Conservation (phyloP, 2,797 vertebrate species). For the Schizothorax lantsangensis region DNA sequence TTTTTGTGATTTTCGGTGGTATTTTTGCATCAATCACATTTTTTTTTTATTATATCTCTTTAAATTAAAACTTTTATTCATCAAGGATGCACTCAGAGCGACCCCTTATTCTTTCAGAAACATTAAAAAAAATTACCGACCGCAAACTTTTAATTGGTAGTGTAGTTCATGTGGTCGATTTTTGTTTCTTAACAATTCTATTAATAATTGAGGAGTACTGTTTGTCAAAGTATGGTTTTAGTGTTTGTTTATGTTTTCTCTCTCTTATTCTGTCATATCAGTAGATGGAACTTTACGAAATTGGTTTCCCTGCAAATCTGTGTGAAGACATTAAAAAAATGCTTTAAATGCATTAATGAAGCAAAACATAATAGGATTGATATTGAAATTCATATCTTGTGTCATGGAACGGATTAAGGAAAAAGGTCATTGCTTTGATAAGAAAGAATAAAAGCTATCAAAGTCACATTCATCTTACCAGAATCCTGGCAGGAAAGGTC, state of each 20-base stretch:
- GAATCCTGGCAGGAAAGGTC: neutral
- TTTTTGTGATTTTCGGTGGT: neutral
- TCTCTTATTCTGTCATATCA: neutral
- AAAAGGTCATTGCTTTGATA: constrained; percentile 31
- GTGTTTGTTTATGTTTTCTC: neutral
- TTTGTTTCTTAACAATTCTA: neutral
- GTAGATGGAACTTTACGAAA: neutral
- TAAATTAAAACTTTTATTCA: neutral
- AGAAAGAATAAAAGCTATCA: constrained; percentile 33
- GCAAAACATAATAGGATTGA: constrained; percentile 11
- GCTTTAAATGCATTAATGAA: constrained; percentile 1
- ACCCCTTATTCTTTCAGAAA: too few species aligned
- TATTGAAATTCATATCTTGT: constrained; percentile 35
- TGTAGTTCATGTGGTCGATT: too few species aligned
- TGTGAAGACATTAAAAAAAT: neutral
- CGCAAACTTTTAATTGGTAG: too few species aligned
- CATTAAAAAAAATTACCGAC: too few species aligned
- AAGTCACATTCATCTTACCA: constrained; percentile 21
- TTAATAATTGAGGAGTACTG: neutral
- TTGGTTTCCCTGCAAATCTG: neutral
- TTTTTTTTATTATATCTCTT: neutral
- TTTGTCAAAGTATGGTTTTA: neutral
- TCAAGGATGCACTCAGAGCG: too few species aligned
- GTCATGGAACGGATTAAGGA: constrained; percentile 12
- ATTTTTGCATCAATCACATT: neutral